Evolutionary conservation across 2,113 vertebrate species (phyloP), one percentile per base, ranked within the genome.

Genomic region (Entomyzon cyanotis): DNA sequence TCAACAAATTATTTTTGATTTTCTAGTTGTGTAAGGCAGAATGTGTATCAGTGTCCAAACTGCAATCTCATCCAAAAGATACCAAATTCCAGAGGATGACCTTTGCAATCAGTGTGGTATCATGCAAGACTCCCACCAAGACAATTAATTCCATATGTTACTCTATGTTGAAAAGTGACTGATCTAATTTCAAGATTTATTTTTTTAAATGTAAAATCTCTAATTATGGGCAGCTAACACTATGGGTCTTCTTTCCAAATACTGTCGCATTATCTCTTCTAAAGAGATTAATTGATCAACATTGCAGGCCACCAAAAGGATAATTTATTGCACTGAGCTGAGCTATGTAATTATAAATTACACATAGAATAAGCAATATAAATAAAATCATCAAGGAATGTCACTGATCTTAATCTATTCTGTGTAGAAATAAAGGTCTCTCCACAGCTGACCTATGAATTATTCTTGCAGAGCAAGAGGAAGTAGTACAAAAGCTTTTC

Each of bases 111-210:
- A 93, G 47, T 47, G 67, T 46, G 67, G 44, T 30, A 84, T 41
- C 52, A 58, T 21, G 27, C 37, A 93, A 87, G 53, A 87, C 47
- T 90, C 75, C 82, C 68, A 90, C 31, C 39, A 80, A 77, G 56
- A 88, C 86, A 94, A 95, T 74, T 65, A 9, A 80, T 89, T 94
- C 63, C 92, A 67, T 59, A 80, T 74, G 71, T 42, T 84, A 30
- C 55, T 84, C 86, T 62, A 90, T 67, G 84, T 35, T 91, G 65
- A 89, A 75, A 91, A 94, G 49, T 47, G 39, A 75, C 42, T 63
- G 47, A 89, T 28, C 16, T 59, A 81, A 90, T 56, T 41, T 84
- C 47, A 84, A 33, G 11, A 42, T 41, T 55, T 44, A 22, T 21
- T 53, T 71, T 56, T 70, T 82, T 6, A 21, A 70, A 78, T 59